Evolutionary conservation across 2,113 vertebrate genomes (phyloP), one percentile per base, ranked within the genome.

Genomic region (Serinus canaria): DNA sequence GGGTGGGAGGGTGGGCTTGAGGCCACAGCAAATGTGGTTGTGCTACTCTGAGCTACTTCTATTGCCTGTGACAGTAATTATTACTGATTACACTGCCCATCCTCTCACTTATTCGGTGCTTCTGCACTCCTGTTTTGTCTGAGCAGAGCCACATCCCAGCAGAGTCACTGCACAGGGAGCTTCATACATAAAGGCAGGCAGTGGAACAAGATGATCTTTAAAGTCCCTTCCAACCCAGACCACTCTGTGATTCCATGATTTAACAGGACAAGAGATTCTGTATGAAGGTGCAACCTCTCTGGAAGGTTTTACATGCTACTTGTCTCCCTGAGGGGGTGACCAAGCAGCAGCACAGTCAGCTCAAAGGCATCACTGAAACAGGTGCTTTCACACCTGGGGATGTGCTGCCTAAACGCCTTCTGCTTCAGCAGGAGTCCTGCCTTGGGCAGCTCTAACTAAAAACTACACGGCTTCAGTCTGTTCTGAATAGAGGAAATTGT

Each of bases 111-210:
- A 8, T 1, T 46, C 30, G 49, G 70, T 31, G 41, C 28, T 20
- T 5, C 60, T 68, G 74, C 35, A 9, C 25, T 56, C 22, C 0
- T 4, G 2, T 11, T 22, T 24, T 4, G 43, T 6, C 6, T 1
- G 28, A 73, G 67, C 2, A 23, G 14, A 75, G 80, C 7, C 3
- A 3, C 10, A 27, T 8, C 0, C 5, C 0, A 1, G 60, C 58
- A 60, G 19, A 59, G 8, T 2, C 39, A 15, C 4, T 60, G 62
- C 66, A 33, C 4, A 13, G 50, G 18, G 6, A 33, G 47, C 3
- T 37, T 31, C 58, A 30, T 0, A 6, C 1, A 39, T 2, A 18
- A 27, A 83, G 63, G 63, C 79, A 76, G 55, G n/a, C 9, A 7
- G 55, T 9, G 31, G 59, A 69, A 37, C 49, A 30, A 31, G 30